A percentile compares a stretch with the other conserved stretches of the same genome.
phyloP scores from a whole-genome alignment of 1,140 invertebrate species.

The Dufourea novaeangliae region DNA sequence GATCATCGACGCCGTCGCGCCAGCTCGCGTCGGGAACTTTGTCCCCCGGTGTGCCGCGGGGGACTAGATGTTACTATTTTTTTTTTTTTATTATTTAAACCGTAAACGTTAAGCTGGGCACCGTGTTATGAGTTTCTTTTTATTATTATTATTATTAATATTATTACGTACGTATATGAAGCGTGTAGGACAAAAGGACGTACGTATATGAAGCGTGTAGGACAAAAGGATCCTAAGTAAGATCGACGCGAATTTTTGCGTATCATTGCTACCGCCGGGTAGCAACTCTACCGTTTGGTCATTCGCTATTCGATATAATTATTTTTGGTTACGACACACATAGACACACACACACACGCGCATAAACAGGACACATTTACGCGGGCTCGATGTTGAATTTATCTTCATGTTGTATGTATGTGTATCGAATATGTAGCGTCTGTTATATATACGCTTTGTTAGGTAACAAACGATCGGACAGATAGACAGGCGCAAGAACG shows the following conservation, averaged over 20 bases:
- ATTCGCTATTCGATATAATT: too few species aligned
- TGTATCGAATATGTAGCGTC: too few species aligned
- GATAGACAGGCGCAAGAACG: neutral
- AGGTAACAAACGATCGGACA: neutral
- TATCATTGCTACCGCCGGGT: conserved; percentile 1
- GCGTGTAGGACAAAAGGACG: conserved; percentile 24
- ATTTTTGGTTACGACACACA: conserved; percentile 11
- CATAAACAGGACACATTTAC: neutral
- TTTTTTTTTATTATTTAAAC: conserved; percentile 49
- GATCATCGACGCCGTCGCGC: neutral
- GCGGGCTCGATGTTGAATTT: too few species aligned
- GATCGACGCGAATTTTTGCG: conserved; percentile 1
- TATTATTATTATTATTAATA: neutral
- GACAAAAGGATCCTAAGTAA: conserved; percentile 22
- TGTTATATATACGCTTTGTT: too few species aligned
- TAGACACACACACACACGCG: neutral
- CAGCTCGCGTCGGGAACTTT: neutral
- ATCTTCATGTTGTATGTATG: too few species aligned
- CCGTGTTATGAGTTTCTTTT: conserved; percentile 28
- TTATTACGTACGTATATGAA: conserved; percentile 2
- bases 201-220: conserved; percentile 6
- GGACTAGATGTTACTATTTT: conserved; percentile 47
- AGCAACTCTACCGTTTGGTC: conserved; percentile 17
- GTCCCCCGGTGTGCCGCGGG: neutral
- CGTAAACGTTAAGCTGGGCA: conserved; percentile 39